phyloP scores from a whole-genome alignment of 2,888 invertebrate genomes.

The Marasmarcha lunaedactyla region DNA sequence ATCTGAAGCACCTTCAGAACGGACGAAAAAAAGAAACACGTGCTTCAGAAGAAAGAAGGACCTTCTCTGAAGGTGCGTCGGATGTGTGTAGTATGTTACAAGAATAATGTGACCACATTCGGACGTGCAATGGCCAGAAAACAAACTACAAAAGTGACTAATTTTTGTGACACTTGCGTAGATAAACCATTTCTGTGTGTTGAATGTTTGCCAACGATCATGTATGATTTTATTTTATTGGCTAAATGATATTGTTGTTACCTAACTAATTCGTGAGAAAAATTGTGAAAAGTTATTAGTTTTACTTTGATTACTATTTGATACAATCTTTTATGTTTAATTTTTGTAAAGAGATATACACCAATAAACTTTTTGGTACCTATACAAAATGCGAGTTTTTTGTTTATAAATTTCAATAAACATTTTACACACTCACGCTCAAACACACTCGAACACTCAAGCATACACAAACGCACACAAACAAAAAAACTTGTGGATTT shows the following conservation, averaged over 20 bases:
- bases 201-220: slow-evolving; percentile 1
- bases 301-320: too few species aligned
- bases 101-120: slow-evolving; percentile 11
- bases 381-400: too few species aligned
- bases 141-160: slow-evolving; percentile 8
- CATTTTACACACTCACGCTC: too few species aligned
- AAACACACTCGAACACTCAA: too few species aligned
- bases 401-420: too few species aligned
- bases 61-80: slow-evolving; percentile 10
- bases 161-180: slow-evolving; percentile 1
- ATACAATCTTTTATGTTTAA: neutral
- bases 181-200: slow-evolving; percentile 1
- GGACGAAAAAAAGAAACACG: slow-evolving; percentile 4
- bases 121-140: slow-evolving; percentile 12
- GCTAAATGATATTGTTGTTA: neutral
- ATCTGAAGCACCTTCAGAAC: neutral
- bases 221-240: neutral
- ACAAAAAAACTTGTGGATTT: too few species aligned
- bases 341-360: neutral
- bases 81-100: slow-evolving; percentile 12
- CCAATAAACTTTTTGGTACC: too few species aligned
- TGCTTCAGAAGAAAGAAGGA: slow-evolving; percentile 6
- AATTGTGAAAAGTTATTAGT: neutral
- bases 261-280: neutral
- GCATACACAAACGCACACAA: too few species aligned